Base-by-base conservation (phyloP, 2,113 vertebrate species). In the Oncorhynchus gorbuscha region DNA sequence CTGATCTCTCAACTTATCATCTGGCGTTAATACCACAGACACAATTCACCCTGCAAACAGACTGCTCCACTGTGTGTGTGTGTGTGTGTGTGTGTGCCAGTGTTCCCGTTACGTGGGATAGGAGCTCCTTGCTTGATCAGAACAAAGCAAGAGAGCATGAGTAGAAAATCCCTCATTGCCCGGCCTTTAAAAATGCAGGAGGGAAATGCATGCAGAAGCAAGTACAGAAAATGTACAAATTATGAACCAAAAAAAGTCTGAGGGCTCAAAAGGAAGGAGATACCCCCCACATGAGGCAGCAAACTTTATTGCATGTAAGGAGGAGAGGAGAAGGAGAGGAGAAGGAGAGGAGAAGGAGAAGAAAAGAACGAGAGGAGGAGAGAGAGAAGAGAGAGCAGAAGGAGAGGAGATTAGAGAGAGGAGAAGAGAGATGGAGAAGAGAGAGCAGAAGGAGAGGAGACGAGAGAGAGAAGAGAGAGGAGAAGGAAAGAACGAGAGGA, bases 141-240 rank as follows among this genome's bases (percentile, higher is more conserved):
- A 93, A 92, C 92, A 92, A 92, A 93, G 93, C 90, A 88, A 89
- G 88, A 88, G 91, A 92, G 93, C 94, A 94, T 82, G 93, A 93
- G 39, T 91, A 95, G 92, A 94, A 89, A 95, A 93, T 96, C 95
- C 95, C 95, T 94, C 92, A 95, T 92, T 95, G 89, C 94, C 87
- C 87, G 90, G 89, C 82, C 93, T 95, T 94, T 96, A 96, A 97
- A 96, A 95, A 96, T 96, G 95, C 93, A 96, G 91, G 89, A 96
- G 94, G 91, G 83, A 86, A 73, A 89, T 61, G 90, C 95, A 95
- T 92, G 94, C 93, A 96, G 92, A 89, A 93, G 94, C 91, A 89
- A 90, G 85, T 87, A 87, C 91, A 90, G 90, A 90, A 92, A 91
- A 92, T 84, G 90, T 91, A 94, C 89, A 92, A 90, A 90, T 94